A percentile compares a stretch with the other conserved stretches of the same genome.
These are phyloP conservation scores for Clistopyga incitator DNA, from an alignment of 2,888 invertebrate species.

Conservation along the genomic window DNA sequence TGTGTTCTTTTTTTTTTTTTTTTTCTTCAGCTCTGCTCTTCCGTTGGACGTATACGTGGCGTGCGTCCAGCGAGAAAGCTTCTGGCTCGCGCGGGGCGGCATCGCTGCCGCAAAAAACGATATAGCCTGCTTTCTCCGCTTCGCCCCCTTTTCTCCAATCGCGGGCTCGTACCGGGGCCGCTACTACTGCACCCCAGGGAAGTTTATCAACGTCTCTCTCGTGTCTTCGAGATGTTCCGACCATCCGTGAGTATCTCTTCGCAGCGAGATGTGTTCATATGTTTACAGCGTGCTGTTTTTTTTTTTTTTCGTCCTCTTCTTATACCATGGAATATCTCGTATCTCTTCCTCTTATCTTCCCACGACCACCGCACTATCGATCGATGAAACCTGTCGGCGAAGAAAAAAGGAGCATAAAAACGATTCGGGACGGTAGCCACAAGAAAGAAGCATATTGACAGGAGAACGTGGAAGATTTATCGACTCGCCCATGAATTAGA, in stretches of 20 bases:
- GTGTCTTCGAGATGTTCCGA: constrained; percentile 41
- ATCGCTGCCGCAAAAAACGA: constrained; percentile 46
- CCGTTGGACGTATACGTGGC: constrained; percentile 34
- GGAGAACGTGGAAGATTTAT: constrained; percentile 32
- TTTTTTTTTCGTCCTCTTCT: constrained; percentile 19
- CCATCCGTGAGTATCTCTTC: constrained; percentile 35
- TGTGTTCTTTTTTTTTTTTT: too few relatives aligned
- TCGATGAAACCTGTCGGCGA: constrained; percentile 27
- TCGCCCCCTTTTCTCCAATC: constrained; percentile 26
- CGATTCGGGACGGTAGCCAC: constrained; percentile 4
- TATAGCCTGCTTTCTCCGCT: constrained; percentile 41
- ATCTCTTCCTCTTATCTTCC: constrained; percentile 17
- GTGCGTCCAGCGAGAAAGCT: constrained; percentile 49
- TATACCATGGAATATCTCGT: constrained; percentile 7
- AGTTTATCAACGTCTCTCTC: constrained; percentile 60
- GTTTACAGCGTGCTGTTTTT: constrained; percentile 58
- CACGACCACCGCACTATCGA: constrained; percentile 45
- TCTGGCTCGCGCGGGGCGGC: constrained; percentile 36
- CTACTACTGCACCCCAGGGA: constrained; percentile 42
- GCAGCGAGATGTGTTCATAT: constrained; percentile 51
- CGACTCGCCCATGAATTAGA: constrained; percentile 41
- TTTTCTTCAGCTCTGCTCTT: constrained; percentile 31
- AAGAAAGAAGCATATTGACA: constrained; percentile 1
- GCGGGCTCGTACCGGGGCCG: constrained; percentile 15
- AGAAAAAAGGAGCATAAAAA: constrained; percentile 36